Percentiles rank a stretch among this genome's conserved stretches.
phyloP scores from a whole-genome alignment of 2,888 invertebrate species.

The Calliphora vomitoria region DNA sequence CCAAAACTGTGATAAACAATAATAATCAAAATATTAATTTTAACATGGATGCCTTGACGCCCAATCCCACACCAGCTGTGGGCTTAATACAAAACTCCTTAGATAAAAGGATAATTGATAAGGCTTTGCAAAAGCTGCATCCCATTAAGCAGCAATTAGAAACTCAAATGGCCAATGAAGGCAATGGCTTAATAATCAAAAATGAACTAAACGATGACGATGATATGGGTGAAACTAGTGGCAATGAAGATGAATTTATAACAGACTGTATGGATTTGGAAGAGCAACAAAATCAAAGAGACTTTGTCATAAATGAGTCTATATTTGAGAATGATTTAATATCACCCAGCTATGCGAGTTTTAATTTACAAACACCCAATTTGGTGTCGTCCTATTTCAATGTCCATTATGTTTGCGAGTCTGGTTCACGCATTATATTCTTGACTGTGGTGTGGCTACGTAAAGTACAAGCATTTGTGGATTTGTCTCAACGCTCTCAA shows the following conservation, averaged over 20 bases:
- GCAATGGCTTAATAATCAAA: conserved; percentile 77
- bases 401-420: conserved; percentile 97
- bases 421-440: conserved; percentile 95
- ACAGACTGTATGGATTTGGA: conserved; percentile 74
- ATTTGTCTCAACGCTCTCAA: conserved; percentile 93
- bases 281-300: conserved; percentile 75
- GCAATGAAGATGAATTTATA: conserved; percentile 77
- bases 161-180: conserved; percentile 69
- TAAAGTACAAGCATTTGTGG: conserved; percentile 92
- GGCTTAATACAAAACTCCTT: conserved; percentile 86
- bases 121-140: conserved; percentile 89
- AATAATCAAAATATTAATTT: conserved; percentile 82
- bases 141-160: conserved; percentile 83
- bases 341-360: conserved; percentile 89
- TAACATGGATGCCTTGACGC: conserved; percentile 77
- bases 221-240: conserved; percentile 77
- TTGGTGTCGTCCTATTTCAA: conserved; percentile 95
- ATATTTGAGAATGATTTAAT: conserved; percentile 88
- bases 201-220: conserved; percentile 81
- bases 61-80: conserved; percentile 84
- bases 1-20: conserved; percentile 78
- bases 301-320: conserved; percentile 80
- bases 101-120: conserved; percentile 88
- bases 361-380: conserved; percentile 91
- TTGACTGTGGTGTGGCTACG: conserved; percentile 95